phyloP scores from a whole-genome alignment of 2,888 invertebrate genomes.

The Ophion ventricosus region DNA sequence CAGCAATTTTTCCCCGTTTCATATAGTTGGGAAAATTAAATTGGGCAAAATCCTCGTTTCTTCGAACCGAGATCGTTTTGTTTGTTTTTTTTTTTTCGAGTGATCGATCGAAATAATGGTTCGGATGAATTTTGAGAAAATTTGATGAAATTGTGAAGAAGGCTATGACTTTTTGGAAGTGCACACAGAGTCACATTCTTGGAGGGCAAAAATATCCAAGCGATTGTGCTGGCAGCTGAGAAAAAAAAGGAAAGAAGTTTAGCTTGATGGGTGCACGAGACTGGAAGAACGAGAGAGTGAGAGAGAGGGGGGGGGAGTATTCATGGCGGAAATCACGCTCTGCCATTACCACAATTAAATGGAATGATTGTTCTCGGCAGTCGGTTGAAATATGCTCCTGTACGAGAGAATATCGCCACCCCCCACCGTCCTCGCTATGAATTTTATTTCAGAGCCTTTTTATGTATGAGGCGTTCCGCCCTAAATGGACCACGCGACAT shows the following conservation, averaged over 20 bases:
- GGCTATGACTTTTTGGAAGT: not conserved
- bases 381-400: conserved; percentile 66
- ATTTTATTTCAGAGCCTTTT: conserved; percentile 54
- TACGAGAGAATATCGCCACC: conserved; percentile 30
- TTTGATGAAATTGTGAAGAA: not conserved
- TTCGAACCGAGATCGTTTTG: no score
- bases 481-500: not conserved
- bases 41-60: no score
- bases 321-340: conserved; percentile 75
- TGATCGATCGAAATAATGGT: not conserved
- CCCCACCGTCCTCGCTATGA: conserved; percentile 20
- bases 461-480: conserved; percentile 1
- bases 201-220: not conserved
- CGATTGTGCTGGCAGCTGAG: conserved; percentile 24
- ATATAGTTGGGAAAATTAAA: no score
- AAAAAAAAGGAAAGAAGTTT: conserved; percentile 19
- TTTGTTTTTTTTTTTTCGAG: no score
- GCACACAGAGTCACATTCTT: not conserved
- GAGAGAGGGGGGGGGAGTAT: conserved; percentile 34
- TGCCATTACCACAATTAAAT: conserved; percentile 76
- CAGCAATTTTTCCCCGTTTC: no score
- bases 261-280: not conserved
- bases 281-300: conserved; percentile 21
- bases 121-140: not conserved
- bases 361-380: conserved; percentile 68